A percentile compares a stretch with the other conserved stretches of the same genome.
These are phyloP conservation scores for Albula goreensis DNA, from an alignment of 2,113 vertebrate genomes.

Conservation along the genomic window DNA sequence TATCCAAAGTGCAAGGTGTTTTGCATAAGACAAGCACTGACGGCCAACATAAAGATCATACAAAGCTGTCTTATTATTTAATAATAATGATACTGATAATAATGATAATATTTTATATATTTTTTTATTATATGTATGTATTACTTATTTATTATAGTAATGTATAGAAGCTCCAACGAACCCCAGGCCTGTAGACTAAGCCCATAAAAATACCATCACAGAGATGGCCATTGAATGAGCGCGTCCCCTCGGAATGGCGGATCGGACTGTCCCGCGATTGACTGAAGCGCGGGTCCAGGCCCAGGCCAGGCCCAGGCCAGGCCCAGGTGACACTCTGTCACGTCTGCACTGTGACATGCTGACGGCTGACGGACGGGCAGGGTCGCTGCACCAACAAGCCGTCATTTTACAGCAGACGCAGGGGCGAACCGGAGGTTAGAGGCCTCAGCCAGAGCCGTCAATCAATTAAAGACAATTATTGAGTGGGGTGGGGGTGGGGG, in stretches of 20 bases:
- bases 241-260: background rate
- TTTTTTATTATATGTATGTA: no score
- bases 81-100: no score
- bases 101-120: no score
- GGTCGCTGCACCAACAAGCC: conserved; percentile 96
- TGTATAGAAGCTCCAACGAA: no score
- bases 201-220: background rate
- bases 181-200: no score
- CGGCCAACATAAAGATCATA: no score
- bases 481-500: conserved; percentile 80
- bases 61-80: no score
- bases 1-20: no score
- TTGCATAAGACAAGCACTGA: no score
- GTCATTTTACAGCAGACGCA: conserved; percentile 98
- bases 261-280: background rate
- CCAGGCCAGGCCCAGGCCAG: conserved; percentile 58
- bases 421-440: conserved; percentile 92
- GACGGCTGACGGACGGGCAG: conserved; percentile 94
- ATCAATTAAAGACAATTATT: conserved; percentile 99
- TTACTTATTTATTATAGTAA: no score
- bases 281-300: conserved; percentile 42
- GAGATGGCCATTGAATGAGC: background rate
- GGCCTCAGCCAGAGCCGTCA: conserved; percentile 97
- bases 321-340: conserved; percentile 60
- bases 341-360: conserved; percentile 55